Base-by-base conservation (phyloP, 2,888 invertebrate species). In the Drosophila pegasa region DNA sequence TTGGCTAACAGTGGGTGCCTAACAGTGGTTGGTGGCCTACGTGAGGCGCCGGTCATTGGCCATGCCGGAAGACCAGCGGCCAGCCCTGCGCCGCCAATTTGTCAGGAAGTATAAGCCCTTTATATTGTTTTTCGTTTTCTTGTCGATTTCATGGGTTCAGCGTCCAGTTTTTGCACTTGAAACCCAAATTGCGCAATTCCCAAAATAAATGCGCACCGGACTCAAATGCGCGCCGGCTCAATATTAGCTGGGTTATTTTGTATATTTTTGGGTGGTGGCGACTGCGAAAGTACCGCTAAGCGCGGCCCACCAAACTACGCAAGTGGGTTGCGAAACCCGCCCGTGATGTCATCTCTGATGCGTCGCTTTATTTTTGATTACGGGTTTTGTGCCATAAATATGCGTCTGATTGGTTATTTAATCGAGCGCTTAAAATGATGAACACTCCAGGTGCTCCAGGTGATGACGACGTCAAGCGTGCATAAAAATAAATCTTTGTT, bases 171-270 rank as follows among this genome's bases (percentile, higher is more conserved):
- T 87, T 83, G 87, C 85, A 87, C 83, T 83, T 83, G 83, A 83
- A 81, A 83, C 83, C 83, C 87, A 83, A 85, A 87, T 83, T 87
- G 72, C 83, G 87, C 85, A 87, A 66, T 83, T 79, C 82, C 79
- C 63, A 54, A 85, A 78, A 81, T 78, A 84, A 78, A 45, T 61
- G 78, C 76, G 66, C 59, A 60, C 64, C 62, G 54, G 60, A 58
- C 48, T 33, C 9, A 10, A 33, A 14, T 45, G 45, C 16, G 48
- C 8, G 41, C 18, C 37, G 31, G 50, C 61, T 74, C 55, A 67
- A 67, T 55, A 58, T 51, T 25, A 18, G n/a, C 35, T 20, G 29
- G 22, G 37, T 45, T 69, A 40, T 35, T 54, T 25, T 33, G 3
- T 62, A 25, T 74, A 59, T 62, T 71, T 75, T 62, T 69, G 33